Base-by-base conservation (phyloP, 1,140 invertebrate genomes). In the Halesus radiatus region DNA sequence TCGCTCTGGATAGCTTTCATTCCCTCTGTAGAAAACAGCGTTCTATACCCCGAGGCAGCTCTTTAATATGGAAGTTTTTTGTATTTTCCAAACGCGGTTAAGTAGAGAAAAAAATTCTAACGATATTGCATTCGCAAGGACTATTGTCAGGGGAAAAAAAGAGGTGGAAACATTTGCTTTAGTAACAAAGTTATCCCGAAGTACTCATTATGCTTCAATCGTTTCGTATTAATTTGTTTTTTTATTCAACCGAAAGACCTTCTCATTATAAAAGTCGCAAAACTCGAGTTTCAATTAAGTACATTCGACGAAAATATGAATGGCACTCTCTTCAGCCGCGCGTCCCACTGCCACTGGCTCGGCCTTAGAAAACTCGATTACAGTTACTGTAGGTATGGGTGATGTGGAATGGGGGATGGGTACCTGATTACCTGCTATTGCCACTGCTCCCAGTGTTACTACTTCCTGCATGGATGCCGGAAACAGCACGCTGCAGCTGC, bases 91-190 rank as follows among this genome's bases (percentile, higher is more conserved):
- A 45, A 45, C 20, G 56, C n/a, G 56, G 56, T 60, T 23, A 60
- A 29, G 18, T 60, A 20, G 18, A 18, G 56, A 60, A 60, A 23
- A 45, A 4, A 45, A 22, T 60, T 18, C 20, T 60, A 20, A 13
- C 56, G 56, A 18, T 60, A 60, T 60, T 60, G 56, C 56, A 60
- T 56, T 56, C n/a, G 54, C 54, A 22, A 13, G 1, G 54, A 56
- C 54, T 18, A 56, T 56, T 22, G 54, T 10, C 5, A 8, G n/a
- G 54, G 18, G n/a, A 56, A 56, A 20, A 20, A 60, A 20, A 45
- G 7, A 45, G 37, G 37, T 45, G 37, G 56, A 60, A 60, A 13
- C 8, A 13, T 45, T 45, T 13, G 8, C 10, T 45, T 45, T 13
- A 8, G 37, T 45, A 45, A 45, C 37, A 45, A 45, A 60, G 23